These are phyloP conservation scores for Sander lucioperca DNA, from an alignment of 2,113 vertebrate genomes.

Conservation along the genomic window DNA sequence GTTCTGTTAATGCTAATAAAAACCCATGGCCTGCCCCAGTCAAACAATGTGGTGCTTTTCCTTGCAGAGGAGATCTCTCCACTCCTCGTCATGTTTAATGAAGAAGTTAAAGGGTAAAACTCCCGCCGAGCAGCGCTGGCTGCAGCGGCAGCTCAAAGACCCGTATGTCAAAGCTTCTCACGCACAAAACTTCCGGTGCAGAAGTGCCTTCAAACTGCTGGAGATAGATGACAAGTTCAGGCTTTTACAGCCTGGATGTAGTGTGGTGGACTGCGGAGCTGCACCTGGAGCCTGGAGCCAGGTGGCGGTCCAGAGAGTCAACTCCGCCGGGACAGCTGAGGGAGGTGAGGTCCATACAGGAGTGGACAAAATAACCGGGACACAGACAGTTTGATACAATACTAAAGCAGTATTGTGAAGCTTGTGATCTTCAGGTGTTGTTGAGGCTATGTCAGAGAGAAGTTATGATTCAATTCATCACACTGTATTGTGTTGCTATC, in stretches of 20 bases:
- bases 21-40: too few relatives aligned
- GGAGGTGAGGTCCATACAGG: constrained; percentile 33
- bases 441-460: background rate
- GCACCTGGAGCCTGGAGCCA: constrained; percentile 98
- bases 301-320: constrained; percentile 91
- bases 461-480: background rate
- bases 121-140: constrained; percentile 86
- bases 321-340: constrained; percentile 88
- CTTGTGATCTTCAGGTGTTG: background rate
- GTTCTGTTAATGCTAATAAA: too few relatives aligned
- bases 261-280: constrained; percentile 93
- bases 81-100: constrained; percentile 56
- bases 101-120: constrained; percentile 82
- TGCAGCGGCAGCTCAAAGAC: constrained; percentile 88
- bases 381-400: background rate
- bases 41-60: constrained; percentile 51
- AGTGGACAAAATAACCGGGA: background rate
- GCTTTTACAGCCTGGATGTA: constrained; percentile 86
- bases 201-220: constrained; percentile 95
- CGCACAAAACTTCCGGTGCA: constrained; percentile 88
- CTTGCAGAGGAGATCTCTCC: constrained; percentile 68
- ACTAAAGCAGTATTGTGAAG: background rate
- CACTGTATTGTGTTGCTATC: background rate
- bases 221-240: constrained; percentile 88
- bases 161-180: constrained; percentile 91